These are phyloP conservation scores for Agrypnus murinus DNA, from an alignment of 2,888 invertebrate species.

Conservation along the genomic window DNA sequence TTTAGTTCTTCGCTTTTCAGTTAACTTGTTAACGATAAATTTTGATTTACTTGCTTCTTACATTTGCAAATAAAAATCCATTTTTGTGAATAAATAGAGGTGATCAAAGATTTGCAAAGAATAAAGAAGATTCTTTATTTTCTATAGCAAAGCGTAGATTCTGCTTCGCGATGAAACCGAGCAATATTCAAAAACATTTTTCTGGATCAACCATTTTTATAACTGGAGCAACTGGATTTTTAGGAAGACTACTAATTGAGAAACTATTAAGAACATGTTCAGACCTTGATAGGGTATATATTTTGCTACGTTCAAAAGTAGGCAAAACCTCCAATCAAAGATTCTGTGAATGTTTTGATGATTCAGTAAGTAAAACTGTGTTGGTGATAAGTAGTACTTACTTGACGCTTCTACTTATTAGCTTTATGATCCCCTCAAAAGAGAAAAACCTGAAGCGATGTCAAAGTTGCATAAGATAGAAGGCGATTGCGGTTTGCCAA, in stretches of 20 bases:
- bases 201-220: constrained; percentile 64
- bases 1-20: too few relatives aligned
- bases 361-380: constrained; percentile 75
- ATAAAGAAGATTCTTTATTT: too few relatives aligned
- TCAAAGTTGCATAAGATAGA: constrained; percentile 75
- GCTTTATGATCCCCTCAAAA: constrained; percentile 73
- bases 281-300: constrained; percentile 64
- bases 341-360: constrained; percentile 75
- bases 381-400: too few relatives aligned
- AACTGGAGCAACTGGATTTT: constrained; percentile 67
- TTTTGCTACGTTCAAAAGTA: constrained; percentile 64
- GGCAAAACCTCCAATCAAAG: constrained; percentile 61
- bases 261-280: constrained; percentile 65
- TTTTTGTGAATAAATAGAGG: too few relatives aligned
- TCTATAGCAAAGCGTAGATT: constrained; percentile 71
- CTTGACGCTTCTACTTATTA: constrained; percentile 54
- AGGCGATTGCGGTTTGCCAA: constrained; percentile 74
- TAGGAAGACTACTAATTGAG: constrained; percentile 66
- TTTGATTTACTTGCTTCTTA: too few relatives aligned
- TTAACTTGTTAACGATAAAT: too few relatives aligned
- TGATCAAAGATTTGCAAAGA: too few relatives aligned
- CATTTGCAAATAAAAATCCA: too few relatives aligned
- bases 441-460: constrained; percentile 72
- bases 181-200: constrained; percentile 62
- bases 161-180: constrained; percentile 64